phyloP scores from a whole-genome alignment of 1,140 invertebrate species.

The Lutraria rhynchaena region DNA sequence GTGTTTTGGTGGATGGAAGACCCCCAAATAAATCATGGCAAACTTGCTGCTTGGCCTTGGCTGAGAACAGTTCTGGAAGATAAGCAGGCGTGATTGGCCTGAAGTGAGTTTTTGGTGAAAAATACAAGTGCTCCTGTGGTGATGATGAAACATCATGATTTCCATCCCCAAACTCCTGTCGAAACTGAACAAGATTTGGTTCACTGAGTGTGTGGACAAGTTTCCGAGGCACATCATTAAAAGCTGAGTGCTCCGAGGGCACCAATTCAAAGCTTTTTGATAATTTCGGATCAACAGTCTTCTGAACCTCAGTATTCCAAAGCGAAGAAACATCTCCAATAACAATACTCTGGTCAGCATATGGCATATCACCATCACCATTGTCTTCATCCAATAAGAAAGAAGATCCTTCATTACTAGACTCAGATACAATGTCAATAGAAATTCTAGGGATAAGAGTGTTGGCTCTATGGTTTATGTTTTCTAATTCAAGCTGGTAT shows the following conservation, averaged over 20 bases:
- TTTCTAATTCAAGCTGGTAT: neutral
- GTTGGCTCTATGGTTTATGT: conserved; percentile 45
- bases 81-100: conserved; percentile 70
- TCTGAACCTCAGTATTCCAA: conserved; percentile 38
- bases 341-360: conserved; percentile 63
- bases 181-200: conserved; percentile 63
- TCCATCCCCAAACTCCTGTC: conserved; percentile 32
- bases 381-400: conserved; percentile 51
- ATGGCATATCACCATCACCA: conserved; percentile 10
- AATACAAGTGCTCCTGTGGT: conserved; percentile 69
- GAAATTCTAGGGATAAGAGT: conserved; percentile 67
- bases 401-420: conserved; percentile 48
- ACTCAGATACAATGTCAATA: conserved; percentile 64
- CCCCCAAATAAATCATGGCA: conserved; percentile 69
- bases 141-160: conserved; percentile 33
- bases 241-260: conserved; percentile 73
- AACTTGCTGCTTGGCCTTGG: conserved; percentile 28
- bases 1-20: conserved; percentile 61
- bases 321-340: conserved; percentile 62
- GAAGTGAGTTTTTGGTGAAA: conserved; percentile 75
- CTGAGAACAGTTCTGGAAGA: conserved; percentile 45
- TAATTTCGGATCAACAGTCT: conserved; percentile 51
- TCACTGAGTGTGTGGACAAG: conserved; percentile 71
- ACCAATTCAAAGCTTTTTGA: conserved; percentile 71
- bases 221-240: conserved; percentile 71